Evolutionary conservation across 2,888 invertebrate species (phyloP).

Genomic region (Trissolcus brochymenae): DNA sequence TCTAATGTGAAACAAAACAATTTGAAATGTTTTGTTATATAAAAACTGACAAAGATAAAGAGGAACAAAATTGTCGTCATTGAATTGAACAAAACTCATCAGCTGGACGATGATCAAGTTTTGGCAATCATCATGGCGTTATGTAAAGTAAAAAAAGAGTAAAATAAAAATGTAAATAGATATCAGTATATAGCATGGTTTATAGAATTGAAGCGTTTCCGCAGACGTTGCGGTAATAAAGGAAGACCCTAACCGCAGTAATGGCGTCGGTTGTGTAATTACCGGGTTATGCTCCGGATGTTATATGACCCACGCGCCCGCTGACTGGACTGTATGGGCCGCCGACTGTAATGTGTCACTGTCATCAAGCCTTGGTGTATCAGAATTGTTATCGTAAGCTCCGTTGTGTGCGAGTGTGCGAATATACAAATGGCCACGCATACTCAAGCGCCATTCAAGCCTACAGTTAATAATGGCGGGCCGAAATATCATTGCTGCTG

Average conservation of each 20-base stretch:
- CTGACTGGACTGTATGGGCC: conserved; percentile 61
- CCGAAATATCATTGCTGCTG: conserved; percentile 57
- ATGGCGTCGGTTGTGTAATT: conserved; percentile 70
- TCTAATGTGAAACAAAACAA: too few relatives aligned
- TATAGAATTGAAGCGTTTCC: conserved; percentile 60
- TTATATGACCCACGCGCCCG: conserved; percentile 63
- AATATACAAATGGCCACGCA: conserved; percentile 26
- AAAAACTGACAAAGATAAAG: too few relatives aligned
- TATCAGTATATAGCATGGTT: too few relatives aligned
- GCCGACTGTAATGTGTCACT: conserved; percentile 72
- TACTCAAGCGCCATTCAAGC: conserved; percentile 33
- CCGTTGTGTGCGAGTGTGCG: conserved; percentile 16
- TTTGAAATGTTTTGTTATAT: too few relatives aligned
- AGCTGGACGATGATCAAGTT: too few relatives aligned
- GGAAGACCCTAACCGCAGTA: conserved; percentile 64
- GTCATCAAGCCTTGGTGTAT: conserved; percentile 69
- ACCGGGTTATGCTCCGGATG: conserved; percentile 70
- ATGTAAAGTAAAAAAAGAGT: too few relatives aligned
- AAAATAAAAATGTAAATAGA: too few relatives aligned
- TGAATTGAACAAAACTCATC: not conserved
- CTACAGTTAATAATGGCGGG: conserved; percentile 63
- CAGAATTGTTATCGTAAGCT: conserved; percentile 69
- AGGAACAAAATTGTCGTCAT: too few relatives aligned
- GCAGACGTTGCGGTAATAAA: conserved; percentile 63
- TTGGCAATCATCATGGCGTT: too few relatives aligned